Percentiles rank a stretch among this genome's conserved stretches.
Evolutionary conservation across 2,888 invertebrate genomes (phyloP).

Genomic region (Cistogaster globosa): DNA sequence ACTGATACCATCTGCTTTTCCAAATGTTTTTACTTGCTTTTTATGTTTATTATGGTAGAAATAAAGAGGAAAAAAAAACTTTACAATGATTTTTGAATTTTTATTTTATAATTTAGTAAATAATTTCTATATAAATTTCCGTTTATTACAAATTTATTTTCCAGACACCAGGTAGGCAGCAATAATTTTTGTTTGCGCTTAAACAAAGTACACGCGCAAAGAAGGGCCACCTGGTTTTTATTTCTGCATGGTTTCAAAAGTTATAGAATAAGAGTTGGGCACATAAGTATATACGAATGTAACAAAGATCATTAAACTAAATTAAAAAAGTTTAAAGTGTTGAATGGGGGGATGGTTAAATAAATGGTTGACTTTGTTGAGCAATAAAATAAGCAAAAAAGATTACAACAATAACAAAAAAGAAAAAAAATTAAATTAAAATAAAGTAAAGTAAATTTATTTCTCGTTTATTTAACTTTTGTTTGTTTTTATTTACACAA

Average conservation of each 20-base stretch:
- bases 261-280: neutral
- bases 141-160: neutral
- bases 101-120: neutral
- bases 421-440: no score
- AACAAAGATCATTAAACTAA: conserved; percentile 46
- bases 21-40: no score
- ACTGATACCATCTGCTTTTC: no score
- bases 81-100: neutral
- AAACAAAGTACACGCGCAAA: neutral
- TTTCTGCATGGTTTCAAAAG: conserved; percentile 4
- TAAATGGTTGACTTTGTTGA: conserved; percentile 1
- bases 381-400: conserved; percentile 23
- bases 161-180: neutral
- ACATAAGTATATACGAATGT: neutral
- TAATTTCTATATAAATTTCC: neutral
- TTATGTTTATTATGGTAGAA: no score
- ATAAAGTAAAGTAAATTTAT: conserved; percentile 45
- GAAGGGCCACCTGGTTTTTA: neutral
- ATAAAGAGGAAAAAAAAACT: no score
- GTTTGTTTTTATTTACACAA: neutral
- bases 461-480: conserved; percentile 52
- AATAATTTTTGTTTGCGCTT: no score
- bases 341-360: neutral
- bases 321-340: conserved; percentile 65
- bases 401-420: neutral